Percentiles rank a stretch among this genome's conserved stretches.
Evolutionary conservation across 1,140 invertebrate species (phyloP).

Genomic region (Bursaphelenchus mucronatus): DNA sequence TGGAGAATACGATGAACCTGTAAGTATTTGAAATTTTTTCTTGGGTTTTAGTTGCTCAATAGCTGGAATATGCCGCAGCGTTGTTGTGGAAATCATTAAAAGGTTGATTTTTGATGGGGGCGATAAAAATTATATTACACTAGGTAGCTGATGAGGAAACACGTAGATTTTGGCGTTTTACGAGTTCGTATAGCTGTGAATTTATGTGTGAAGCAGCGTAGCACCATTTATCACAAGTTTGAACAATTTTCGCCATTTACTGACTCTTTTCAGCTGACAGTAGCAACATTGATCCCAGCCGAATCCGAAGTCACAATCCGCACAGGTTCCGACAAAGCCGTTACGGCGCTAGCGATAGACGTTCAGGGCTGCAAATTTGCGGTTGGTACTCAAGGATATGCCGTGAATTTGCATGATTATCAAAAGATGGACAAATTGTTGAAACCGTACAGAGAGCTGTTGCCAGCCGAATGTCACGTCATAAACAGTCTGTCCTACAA

Average conservation of each 20-base stretch:
- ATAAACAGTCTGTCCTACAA: conserved; percentile 86
- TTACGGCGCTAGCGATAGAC: conserved; percentile 79
- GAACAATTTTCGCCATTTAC: conserved; percentile 9
- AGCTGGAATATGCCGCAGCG: background rate
- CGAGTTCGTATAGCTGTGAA: background rate
- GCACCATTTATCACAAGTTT: conserved; percentile 14
- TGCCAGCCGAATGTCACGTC: conserved; percentile 90
- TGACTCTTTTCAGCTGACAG: conserved; percentile 39
- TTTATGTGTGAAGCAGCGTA: background rate
- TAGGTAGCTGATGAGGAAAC: background rate
- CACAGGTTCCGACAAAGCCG: conserved; percentile 29
- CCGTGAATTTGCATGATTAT: conserved; percentile 95
- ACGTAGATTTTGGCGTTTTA: too few species aligned
- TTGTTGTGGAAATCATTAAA: background rate
- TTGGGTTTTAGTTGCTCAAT: background rate
- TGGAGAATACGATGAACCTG: conserved; percentile 31
- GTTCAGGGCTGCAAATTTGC: conserved; percentile 84
- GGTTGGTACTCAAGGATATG: conserved; percentile 85
- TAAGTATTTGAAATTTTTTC: background rate
- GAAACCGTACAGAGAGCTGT: conserved; percentile 81
- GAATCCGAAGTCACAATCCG: conserved; percentile 41
- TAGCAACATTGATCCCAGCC: conserved; percentile 41
- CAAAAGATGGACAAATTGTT: conserved; percentile 89
- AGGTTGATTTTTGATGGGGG: background rate
- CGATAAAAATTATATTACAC: background rate